Evolutionary conservation across 2,113 vertebrate genomes (phyloP).

Genomic region (Actenoides lindsayi): DNA sequence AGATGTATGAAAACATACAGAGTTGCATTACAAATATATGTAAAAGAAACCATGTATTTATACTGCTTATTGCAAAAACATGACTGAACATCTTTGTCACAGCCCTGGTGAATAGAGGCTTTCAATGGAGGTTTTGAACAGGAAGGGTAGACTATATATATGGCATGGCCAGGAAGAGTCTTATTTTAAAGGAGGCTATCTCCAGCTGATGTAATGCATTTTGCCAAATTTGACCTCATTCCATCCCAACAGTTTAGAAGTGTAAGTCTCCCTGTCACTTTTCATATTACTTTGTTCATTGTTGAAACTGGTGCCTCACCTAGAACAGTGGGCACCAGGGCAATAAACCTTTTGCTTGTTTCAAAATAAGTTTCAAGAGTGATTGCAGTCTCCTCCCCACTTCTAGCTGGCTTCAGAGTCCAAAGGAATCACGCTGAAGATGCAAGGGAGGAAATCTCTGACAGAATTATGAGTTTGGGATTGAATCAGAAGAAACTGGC

Average conservation of each 20-base stretch:
- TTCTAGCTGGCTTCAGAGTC: background rate
- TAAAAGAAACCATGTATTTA: background rate
- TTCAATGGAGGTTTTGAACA: background rate
- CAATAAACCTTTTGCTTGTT: background rate
- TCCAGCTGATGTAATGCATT: constrained; percentile 28
- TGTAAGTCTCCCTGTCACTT: constrained; percentile 19
- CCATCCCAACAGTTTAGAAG: constrained; percentile 45
- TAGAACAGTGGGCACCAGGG: background rate
- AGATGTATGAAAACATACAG: background rate
- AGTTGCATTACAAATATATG: background rate
- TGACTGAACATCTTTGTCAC: background rate
- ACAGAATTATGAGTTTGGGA: background rate
- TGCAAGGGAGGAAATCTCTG: background rate
- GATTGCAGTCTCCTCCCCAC: background rate
- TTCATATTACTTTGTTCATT: background rate
- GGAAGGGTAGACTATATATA: background rate
- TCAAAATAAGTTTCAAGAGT: background rate
- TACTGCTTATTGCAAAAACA: background rate
- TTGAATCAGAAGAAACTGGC: background rate
- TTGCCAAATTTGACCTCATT: constrained; percentile 63
- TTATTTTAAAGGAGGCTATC: background rate
- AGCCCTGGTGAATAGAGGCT: background rate
- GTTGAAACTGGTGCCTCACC: background rate
- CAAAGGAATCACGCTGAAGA: background rate
- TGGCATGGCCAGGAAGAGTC: background rate